These are phyloP conservation scores for Sturnus vulgaris DNA, from an alignment of 2,113 vertebrate genomes.

Conservation along the genomic window DNA sequence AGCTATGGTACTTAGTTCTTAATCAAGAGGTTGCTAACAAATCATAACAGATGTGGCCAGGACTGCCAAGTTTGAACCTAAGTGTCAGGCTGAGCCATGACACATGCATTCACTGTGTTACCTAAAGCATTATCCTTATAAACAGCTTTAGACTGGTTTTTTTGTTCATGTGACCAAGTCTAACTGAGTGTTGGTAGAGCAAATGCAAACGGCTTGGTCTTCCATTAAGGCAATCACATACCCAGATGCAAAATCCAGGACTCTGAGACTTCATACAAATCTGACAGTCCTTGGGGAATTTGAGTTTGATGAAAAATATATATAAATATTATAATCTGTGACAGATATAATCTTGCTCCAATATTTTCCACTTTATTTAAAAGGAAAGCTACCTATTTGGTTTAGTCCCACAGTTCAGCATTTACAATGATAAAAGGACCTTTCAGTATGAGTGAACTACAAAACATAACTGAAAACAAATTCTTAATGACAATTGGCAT, in stretches of 20 bases:
- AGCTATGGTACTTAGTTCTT: neutral
- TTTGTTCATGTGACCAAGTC: neutral
- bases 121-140: neutral
- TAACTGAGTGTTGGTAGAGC: neutral
- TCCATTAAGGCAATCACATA: neutral
- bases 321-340: constrained; percentile 29
- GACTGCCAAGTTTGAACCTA: neutral
- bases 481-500: constrained; percentile 8
- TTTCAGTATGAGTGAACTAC: constrained; percentile 11
- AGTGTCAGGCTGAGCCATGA: neutral
- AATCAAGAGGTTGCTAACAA: neutral
- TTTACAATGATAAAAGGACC: constrained; percentile 33
- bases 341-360: constrained; percentile 21
- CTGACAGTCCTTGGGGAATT: neutral
- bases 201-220: neutral
- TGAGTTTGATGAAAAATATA: constrained; percentile 5
- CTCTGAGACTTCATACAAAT: neutral
- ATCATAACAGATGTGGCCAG: neutral
- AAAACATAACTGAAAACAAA: constrained; percentile 38
- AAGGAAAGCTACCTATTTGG: constrained; percentile 29
- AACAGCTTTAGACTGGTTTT: neutral
- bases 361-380: constrained; percentile 23
- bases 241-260: neutral
- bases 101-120: neutral
- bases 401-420: neutral